A percentile compares a stretch with the other conserved stretches of the same genome.
Evolutionary conservation across 1,140 invertebrate species (phyloP).

Genomic region (Drosophila pachea): DNA sequence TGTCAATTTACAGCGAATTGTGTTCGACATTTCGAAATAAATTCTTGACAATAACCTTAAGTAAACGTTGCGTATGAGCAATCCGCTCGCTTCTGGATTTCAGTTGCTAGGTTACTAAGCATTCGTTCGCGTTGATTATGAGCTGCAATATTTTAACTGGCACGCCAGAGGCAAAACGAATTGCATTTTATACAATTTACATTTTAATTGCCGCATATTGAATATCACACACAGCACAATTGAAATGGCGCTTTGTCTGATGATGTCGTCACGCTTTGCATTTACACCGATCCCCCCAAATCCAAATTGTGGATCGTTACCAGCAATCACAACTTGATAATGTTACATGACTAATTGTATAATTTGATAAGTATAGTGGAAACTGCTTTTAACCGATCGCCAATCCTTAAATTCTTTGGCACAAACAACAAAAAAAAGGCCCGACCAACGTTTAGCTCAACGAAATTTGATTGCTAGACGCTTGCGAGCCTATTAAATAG

Average conservation of each 20-base stretch:
- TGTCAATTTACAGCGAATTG: conserved; percentile 53
- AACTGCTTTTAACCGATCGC: background rate
- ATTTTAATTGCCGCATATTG: conserved; percentile 71
- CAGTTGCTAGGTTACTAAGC: background rate
- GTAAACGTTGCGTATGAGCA: conserved; percentile 65
- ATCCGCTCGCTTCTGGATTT: conserved; percentile 18
- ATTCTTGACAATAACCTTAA: conserved; percentile 62
- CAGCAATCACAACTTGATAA: conserved; percentile 18
- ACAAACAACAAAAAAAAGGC: background rate
- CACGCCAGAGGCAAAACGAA: conserved; percentile 51
- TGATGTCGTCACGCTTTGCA: conserved; percentile 66
- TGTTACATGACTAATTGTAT: conserved; percentile 31
- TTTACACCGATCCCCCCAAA: conserved; percentile 29
- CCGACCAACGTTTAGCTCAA: background rate
- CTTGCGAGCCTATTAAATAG: background rate
- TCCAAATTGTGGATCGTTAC: conserved; percentile 25
- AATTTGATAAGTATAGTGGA: conserved; percentile 9
- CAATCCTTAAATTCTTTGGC: conserved; percentile 10
- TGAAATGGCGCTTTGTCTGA: conserved; percentile 64
- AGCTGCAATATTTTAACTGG: conserved; percentile 55
- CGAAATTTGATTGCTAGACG: background rate
- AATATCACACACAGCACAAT: conserved; percentile 36
- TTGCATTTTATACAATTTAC: conserved; percentile 70
- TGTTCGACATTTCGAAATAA: conserved; percentile 44
- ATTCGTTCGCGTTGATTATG: conserved; percentile 39